Evolutionary conservation across 2,113 vertebrate genomes (phyloP).

Genomic region (Oreotrochilus melanogaster): DNA sequence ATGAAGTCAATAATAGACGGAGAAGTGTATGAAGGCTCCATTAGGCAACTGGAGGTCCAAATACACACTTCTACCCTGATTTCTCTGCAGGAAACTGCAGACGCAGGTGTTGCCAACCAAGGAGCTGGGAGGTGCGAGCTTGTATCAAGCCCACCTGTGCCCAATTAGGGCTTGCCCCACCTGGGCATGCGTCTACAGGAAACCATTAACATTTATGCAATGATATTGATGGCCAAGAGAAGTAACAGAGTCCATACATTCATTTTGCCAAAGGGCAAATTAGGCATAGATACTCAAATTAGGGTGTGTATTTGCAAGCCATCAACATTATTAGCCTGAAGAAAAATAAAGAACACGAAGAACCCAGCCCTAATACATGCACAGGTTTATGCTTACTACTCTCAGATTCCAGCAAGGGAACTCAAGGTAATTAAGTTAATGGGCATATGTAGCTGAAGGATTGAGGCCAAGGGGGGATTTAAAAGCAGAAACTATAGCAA

Average conservation of each 20-base stretch:
- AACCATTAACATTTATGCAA: background rate
- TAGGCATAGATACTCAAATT: background rate
- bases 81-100: background rate
- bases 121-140: too few relatives aligned
- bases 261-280: background rate
- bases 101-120: too few relatives aligned
- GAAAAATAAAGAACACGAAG: background rate
- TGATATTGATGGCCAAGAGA: background rate
- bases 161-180: too few relatives aligned
- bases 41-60: background rate
- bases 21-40: background rate
- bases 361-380: background rate
- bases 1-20: background rate
- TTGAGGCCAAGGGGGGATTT: slow-evolving; percentile 61
- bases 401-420: background rate
- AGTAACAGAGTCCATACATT: background rate
- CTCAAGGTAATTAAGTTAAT: slow-evolving; percentile 50
- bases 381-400: background rate
- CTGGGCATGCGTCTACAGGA: too few relatives aligned
- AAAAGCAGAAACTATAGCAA: slow-evolving; percentile 36
- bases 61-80: background rate
- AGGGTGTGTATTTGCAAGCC: background rate
- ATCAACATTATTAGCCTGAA: background rate
- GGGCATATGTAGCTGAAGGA: slow-evolving; percentile 36
- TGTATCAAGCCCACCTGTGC: too few relatives aligned